Percentiles rank a stretch among this genome's conserved stretches.
Conservation (phyloP, 2,888 invertebrate genomes). For the Melinopterus prodromus region DNA sequence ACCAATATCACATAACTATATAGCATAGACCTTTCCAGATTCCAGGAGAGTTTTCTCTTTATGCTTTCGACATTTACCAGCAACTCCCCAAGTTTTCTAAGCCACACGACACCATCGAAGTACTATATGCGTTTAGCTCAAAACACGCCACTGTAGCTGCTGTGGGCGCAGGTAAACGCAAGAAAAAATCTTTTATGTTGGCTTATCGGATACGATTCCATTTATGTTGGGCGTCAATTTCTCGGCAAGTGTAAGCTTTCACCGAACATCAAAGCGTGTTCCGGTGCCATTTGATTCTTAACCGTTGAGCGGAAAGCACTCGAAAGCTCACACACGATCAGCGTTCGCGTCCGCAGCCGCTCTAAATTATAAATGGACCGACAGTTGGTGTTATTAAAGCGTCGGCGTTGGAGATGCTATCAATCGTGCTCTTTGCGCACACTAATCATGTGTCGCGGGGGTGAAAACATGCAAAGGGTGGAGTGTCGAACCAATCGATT, state of each 20-base stretch:
- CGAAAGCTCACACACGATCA: background rate
- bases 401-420: slow-evolving; percentile 52
- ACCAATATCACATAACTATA: no score
- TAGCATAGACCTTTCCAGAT: no score
- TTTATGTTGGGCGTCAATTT: no score
- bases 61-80: no score
- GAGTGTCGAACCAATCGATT: slow-evolving; percentile 16
- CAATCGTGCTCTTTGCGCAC: slow-evolving; percentile 27
- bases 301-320: background rate
- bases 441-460: slow-evolving; percentile 21
- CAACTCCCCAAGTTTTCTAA: no score
- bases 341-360: slow-evolving; percentile 12
- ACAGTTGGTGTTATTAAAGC: slow-evolving; percentile 52
- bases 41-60: no score
- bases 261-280: background rate
- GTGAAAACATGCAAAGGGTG: slow-evolving; percentile 23
- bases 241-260: background rate
- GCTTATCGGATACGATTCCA: no score
- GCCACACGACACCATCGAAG: no score
- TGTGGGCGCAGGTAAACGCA: no score
- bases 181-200: no score
- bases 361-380: slow-evolving; percentile 31
- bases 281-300: background rate
- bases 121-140: no score
- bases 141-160: no score